Base-by-base conservation (phyloP, 2,113 vertebrate species). In the Coptodon rendalli region DNA sequence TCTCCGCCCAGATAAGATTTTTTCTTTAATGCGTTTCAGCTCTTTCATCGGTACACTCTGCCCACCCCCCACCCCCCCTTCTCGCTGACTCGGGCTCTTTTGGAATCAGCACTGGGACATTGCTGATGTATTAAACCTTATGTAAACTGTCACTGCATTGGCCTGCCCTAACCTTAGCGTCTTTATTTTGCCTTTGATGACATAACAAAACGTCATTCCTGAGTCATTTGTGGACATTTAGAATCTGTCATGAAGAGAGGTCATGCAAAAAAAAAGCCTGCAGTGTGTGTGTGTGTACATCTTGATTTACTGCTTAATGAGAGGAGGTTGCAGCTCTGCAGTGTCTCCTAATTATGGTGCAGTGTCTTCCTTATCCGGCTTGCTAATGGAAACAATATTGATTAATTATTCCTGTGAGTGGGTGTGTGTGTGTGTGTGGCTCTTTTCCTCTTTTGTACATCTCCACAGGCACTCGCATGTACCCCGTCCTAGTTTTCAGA, bases 351-450 rank as follows among this genome's bases (percentile, higher is more conserved):
- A 93, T 94, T 93, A 92, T 89, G 87, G 87, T 91, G 89, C 89
- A 92, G 92, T 81, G 59, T 93, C 89, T 84, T 90, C 81, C 82
- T 87, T 82, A 89, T 89, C 56, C 38, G 90, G 87, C 84, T 90
- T 87, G 87, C 91, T 89, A 90, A 94, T 93, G 90, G 92, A 91
- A 94, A 93, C 93, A 89, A 86, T 94, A 94, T 93, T 95, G 94
- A 95, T 95, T 92, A 59, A 94, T 89, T 93, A 91, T 91, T 89
- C 68, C 45, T 43, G 50, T 84, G 63, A 80, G 56, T 59, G 40
- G 57, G 73, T 66, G 76, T 38, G 38, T 81, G 71, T 56, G 31
- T 80, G 59, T 59, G 78, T 68, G 76, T 53, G 31, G 14, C 6
- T 87, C 34, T 83, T 84, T 88, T 48, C 85, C 53, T 83, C 45